phyloP scores from a whole-genome alignment of 2,113 vertebrate genomes.

The Muntiacus muntjak region DNA sequence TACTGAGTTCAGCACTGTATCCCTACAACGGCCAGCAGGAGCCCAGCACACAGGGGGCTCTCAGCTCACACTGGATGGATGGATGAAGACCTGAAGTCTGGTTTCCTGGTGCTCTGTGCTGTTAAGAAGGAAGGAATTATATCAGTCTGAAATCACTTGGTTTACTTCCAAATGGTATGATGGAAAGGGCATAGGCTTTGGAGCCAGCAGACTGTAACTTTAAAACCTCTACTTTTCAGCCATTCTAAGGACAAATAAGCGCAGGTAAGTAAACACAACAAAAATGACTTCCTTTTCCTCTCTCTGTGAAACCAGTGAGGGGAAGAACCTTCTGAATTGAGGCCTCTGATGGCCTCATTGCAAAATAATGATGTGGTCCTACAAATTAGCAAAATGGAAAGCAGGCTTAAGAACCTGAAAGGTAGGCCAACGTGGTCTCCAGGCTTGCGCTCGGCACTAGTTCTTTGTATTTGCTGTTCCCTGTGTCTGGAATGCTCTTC shows the following conservation, averaged over 20 bases:
- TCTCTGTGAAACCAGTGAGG: background rate
- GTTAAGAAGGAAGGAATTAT: background rate
- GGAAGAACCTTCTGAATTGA: background rate
- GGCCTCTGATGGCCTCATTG: background rate
- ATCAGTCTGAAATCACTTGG: background rate
- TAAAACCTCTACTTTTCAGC: background rate
- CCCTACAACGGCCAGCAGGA: background rate
- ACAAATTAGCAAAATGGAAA: background rate
- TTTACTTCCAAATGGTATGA: background rate
- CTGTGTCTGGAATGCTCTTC: background rate
- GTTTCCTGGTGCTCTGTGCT: constrained; percentile 4
- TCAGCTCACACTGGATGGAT: background rate
- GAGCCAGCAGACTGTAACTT: background rate
- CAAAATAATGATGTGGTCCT: background rate
- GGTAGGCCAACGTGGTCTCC: background rate
- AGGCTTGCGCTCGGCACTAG: accelerated
- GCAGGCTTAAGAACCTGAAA: background rate
- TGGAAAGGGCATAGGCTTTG: background rate
- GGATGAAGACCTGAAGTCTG: background rate
- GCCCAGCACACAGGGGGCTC: background rate
- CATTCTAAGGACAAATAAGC: background rate
- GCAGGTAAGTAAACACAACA: background rate
- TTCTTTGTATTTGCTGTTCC: background rate
- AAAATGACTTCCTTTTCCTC: background rate
- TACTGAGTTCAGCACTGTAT: background rate